Base-by-base conservation (phyloP, 1,140 invertebrate genomes). In the Drosophila littoralis region DNA sequence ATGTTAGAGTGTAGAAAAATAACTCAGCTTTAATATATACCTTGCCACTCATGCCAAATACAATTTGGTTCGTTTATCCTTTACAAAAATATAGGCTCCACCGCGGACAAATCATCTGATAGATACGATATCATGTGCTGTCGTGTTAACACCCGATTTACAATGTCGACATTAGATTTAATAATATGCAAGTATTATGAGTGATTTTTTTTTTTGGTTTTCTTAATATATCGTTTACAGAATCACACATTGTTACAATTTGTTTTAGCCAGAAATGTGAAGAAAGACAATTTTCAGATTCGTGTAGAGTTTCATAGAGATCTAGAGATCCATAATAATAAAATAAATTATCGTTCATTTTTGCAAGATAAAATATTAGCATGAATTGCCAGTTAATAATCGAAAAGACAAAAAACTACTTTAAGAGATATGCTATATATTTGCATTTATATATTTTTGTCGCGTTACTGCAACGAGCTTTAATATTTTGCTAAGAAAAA, bases 401-500 rank as follows among this genome's bases (percentile, higher is more conserved):
- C 57, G 68, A 86, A 79, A 73, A 52, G 50, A 63, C 52, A 33
- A 88, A 88, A 77, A 86, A 74, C 79, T 83, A 88, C 84, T 35
- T 50, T 73, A 79, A 79, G 72, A 73, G 67, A 84, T 71, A 65
- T 79, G 68, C 75, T 67, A 60, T 35, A 36, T 82, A 55, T 70
- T 69, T 48, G 50, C 22, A 74, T 60, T 33, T 73, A 66, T 84
- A 68, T 66, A 64, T 64, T 58, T 68, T 58, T 59, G 81, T 48
- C 57, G 78, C 82, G 64, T 66, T 86, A 86, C 57, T 86, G 82
- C 82, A 79, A 76, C 78, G n/a, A 45, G 66, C 69, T 46, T 65
- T 57, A 63, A 79, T 82, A 86, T 79, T 86, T 71, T 66, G 71
- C 83, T 88, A 86, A 83, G 68, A 73, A 83, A 88, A 77, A 79